These are phyloP conservation scores for Lagria hirta DNA, from an alignment of 2,888 invertebrate species.

Conservation along the genomic window DNA sequence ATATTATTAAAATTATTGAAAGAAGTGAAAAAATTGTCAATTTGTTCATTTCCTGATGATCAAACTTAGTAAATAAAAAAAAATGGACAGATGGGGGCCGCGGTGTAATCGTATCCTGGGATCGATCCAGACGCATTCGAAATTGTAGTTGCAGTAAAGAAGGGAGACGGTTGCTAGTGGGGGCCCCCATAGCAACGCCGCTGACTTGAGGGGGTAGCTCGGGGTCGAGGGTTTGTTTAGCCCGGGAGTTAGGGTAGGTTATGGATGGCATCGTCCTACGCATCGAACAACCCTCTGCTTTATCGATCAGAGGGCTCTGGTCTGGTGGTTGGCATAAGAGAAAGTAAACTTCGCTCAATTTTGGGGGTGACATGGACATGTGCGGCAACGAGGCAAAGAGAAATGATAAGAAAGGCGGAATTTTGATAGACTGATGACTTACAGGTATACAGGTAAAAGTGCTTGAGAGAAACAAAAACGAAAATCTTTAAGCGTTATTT, in stretches of 20 bases:
- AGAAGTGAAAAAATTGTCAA: too few relatives aligned
- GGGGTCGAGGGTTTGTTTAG: slow-evolving; percentile 45
- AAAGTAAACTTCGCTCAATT: slow-evolving; percentile 27
- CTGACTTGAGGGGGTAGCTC: slow-evolving; percentile 32
- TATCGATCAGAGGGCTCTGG: slow-evolving; percentile 38
- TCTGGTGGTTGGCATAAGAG: slow-evolving; percentile 19
- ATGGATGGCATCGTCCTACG: slow-evolving; percentile 42
- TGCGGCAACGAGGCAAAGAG: too few relatives aligned
- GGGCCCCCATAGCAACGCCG: slow-evolving; percentile 45
- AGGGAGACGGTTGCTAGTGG: slow-evolving; percentile 41
- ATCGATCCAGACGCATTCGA: slow-evolving; percentile 23
- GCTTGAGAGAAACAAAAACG: too few relatives aligned
- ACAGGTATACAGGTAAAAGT: too few relatives aligned
- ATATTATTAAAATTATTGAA: too few relatives aligned
- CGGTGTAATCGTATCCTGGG: slow-evolving; percentile 22
- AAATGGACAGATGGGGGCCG: too few relatives aligned
- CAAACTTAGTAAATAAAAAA: too few relatives aligned
- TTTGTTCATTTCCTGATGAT: too few relatives aligned
- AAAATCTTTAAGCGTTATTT: too few relatives aligned
- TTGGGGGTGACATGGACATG: slow-evolving; percentile 17
- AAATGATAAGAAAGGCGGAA: too few relatives aligned
- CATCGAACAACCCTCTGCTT: slow-evolving; percentile 40
- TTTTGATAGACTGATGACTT: too few relatives aligned
- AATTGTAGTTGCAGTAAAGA: slow-evolving; percentile 28
- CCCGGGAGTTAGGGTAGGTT: slow-evolving; percentile 48